Base-by-base conservation (phyloP, 2,113 vertebrate species). In the Dasypus novemcinctus region DNA sequence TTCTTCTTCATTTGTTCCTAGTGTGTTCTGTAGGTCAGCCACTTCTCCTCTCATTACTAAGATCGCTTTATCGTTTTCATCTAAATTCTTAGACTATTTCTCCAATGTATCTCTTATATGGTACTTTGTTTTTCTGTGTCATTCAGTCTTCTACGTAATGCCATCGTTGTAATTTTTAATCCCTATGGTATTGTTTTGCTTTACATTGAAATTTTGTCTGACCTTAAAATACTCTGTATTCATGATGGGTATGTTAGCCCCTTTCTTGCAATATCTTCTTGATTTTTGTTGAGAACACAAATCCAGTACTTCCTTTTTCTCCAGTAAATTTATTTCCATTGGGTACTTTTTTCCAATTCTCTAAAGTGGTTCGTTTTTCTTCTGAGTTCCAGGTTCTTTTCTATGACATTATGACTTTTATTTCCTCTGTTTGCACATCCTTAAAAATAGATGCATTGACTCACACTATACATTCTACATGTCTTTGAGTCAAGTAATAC, bases 131-230 rank as follows among this genome's bases (percentile, higher is more conserved):
- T 57, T 90, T 74, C 31, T 83, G 33, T 46, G 7, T 18, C 21
- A 54, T 88, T 75, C 12, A 71, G 54, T 72, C 25, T 78, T 78
- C 36, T 84, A 78, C 27, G 43, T 49, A 49, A 71, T 79, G 61
- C n/a, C 76, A 12, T 66, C 15, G 71, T 71, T 87, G 15, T 63
- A n/a, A 57, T 46, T 96, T 87, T 85, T 87, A 96, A 76, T 82
- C 14, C 49, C 31, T 15, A 71, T 4, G 54, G 63, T 23, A 38
- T 61, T 81, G 5, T 54, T 87, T 87, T 64, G 2, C 41, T 94
- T 57, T 31, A 57, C 63, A 59, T 84, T 10, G 63, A 27, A 41
- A 33, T 41, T 27, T 75, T 78, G 36, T 54, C 41, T 57, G n/a
- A 69, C 23, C 21, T 82, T 31, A 88, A 88, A 85, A 81, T 68